Conservation (phyloP, 1,140 invertebrate genomes). For the Pygmarrhopalites habei region DNA sequence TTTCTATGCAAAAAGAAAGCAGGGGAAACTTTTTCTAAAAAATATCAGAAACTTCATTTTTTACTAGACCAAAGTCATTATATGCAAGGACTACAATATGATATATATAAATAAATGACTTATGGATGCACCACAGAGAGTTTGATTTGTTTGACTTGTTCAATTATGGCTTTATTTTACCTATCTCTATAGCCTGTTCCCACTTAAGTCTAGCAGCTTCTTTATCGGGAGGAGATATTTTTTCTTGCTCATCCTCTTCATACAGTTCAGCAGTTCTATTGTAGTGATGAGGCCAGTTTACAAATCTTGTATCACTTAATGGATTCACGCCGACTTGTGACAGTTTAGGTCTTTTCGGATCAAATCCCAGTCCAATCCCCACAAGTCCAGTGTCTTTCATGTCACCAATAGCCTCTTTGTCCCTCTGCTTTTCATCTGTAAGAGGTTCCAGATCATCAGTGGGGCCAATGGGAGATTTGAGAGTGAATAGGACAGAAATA, state of each 20-base stretch:
- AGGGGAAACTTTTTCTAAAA: too few relatives aligned
- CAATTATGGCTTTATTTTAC: too few relatives aligned
- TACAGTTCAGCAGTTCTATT: not conserved
- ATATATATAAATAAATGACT: too few relatives aligned
- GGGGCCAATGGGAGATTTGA: constrained; percentile 46
- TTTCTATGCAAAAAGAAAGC: too few relatives aligned
- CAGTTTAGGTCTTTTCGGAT: constrained; percentile 28
- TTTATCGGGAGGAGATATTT: too few relatives aligned
- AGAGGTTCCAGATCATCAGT: constrained; percentile 32
- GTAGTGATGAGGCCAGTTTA: constrained; percentile 37
- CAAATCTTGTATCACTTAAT: constrained; percentile 30
- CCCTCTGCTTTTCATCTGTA: constrained; percentile 12
- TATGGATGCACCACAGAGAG: too few relatives aligned
- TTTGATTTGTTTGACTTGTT: too few relatives aligned
- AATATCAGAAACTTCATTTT: too few relatives aligned
- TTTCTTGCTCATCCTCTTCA: not conserved
- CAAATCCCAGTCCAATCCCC: constrained; percentile 15
- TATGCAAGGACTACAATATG: too few relatives aligned
- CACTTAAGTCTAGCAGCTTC: too few relatives aligned
- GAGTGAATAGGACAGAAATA: constrained; percentile 72
- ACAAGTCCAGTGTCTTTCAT: not conserved
- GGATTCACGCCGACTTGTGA: constrained; percentile 28
- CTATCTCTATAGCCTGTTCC: too few relatives aligned
- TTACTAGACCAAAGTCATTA: too few relatives aligned
- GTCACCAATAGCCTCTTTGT: constrained; percentile 1